Evolutionary conservation across 2,888 invertebrate genomes (phyloP).

Genomic region (Carabus problematicus): DNA sequence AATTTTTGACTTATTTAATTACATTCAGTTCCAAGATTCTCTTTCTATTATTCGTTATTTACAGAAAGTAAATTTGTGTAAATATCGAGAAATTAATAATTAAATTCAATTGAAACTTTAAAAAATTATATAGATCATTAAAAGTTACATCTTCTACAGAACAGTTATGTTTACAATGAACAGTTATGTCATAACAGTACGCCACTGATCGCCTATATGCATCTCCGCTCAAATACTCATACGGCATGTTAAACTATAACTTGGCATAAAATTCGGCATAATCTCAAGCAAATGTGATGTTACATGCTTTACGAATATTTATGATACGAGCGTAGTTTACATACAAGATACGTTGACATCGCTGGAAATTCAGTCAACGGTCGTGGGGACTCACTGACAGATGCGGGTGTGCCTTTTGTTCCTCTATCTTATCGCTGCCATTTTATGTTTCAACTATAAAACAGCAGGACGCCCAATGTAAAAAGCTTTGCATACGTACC

Average conservation of each 20-base stretch:
- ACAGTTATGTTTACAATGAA: too few relatives aligned
- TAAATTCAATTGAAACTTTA: too few relatives aligned
- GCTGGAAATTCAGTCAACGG: slow-evolving; percentile 3
- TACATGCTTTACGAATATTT: slow-evolving; percentile 18
- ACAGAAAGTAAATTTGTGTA: too few relatives aligned
- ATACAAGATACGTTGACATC: slow-evolving; percentile 3
- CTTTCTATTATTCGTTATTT: too few relatives aligned
- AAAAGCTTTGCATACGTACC: too few relatives aligned
- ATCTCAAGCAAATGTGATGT: slow-evolving; percentile 13
- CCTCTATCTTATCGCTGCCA: slow-evolving; percentile 11
- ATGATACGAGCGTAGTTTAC: slow-evolving; percentile 17
- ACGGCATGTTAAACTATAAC: slow-evolving; percentile 13
- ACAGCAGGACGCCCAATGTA: background rate
- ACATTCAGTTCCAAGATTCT: too few relatives aligned
- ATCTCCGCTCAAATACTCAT: background rate
- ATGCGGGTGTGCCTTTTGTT: slow-evolving; percentile 3
- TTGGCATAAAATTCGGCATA: slow-evolving; percentile 14
- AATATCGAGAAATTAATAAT: too few relatives aligned
- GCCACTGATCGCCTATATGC: background rate
- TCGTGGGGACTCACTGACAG: background rate
- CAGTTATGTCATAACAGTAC: background rate
- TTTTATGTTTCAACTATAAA: slow-evolving; percentile 14
- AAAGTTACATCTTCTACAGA: too few relatives aligned
- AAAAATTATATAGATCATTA: too few relatives aligned
- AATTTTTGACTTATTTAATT: too few relatives aligned